phyloP scores from a whole-genome alignment of 2,113 vertebrate species.

The Sprattus sprattus region DNA sequence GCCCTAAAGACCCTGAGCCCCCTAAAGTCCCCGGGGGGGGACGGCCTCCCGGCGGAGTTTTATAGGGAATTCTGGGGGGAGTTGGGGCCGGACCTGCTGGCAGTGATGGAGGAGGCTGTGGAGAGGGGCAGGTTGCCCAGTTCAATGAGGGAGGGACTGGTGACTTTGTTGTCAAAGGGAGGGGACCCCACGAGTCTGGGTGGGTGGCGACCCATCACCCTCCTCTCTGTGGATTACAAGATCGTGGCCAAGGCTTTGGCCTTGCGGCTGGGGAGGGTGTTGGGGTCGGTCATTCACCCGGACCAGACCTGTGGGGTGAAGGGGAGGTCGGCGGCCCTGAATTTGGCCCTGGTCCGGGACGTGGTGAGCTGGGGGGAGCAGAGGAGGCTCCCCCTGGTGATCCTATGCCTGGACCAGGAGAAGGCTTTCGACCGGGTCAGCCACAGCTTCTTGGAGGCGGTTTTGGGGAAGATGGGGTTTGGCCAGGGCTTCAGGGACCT shows the following conservation, averaged over 20 bases:
- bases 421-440: slow-evolving; percentile 24
- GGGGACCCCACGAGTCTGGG: not conserved
- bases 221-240: slow-evolving; percentile 11
- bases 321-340: not conserved
- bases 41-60: slow-evolving; percentile 2
- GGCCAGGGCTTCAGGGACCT: too few species aligned
- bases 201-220: slow-evolving; percentile 19
- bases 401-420: slow-evolving; percentile 18
- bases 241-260: slow-evolving; percentile 9
- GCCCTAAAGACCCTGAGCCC: not conserved
- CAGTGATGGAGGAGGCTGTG: too few species aligned
- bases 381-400: not conserved
- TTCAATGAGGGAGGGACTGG: not conserved
- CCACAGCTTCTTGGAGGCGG: not conserved
- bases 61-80: not conserved
- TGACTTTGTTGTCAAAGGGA: not conserved
- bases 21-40: not conserved
- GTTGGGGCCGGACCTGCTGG: too few species aligned
- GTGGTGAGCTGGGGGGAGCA: not conserved
- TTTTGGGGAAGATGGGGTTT: not conserved
- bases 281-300: not conserved
- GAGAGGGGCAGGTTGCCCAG: too few species aligned
- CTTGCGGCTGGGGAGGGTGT: not conserved
- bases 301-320: slow-evolving; percentile 1
- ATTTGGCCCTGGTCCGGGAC: too few species aligned